Base-by-base conservation (phyloP, 1,140 invertebrate species). In the Aethina tumida region DNA sequence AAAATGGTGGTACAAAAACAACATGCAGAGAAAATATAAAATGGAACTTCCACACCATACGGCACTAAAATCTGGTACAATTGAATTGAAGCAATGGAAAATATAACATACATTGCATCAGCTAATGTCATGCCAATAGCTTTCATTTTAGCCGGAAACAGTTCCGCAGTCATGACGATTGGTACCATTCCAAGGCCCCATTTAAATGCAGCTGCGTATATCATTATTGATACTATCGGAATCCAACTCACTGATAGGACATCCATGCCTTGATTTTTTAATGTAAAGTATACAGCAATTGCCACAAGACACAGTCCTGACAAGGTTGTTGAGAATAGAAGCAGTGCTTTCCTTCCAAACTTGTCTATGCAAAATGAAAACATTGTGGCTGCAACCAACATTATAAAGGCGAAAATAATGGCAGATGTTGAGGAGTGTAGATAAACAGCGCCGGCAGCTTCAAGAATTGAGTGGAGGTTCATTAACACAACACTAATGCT, bases 101-200 rank as follows among this genome's bases (percentile, higher is more conserved):
- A 47, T n/a, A 50, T 14, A 6, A 55, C 45, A 26, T 54, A 56
- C 20, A 49, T 45, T 3, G 39, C 40, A 36, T 58, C 55, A 0
- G 47, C 41, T 18, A 45, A 28, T 4, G 52, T 49, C 51, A 57
- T 55, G 2, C 51, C 55, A 27, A 50, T 45, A 8, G 55, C 72
- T 51, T 75, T 69, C 2, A 73, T 71, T 48, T 70, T 68, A 3
- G 67, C 65, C 12, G 79, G 72, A 36, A 79, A 77, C 14, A 79
- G 62, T 60, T 81, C 74, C n/a, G 63, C 69, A 51, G 79, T 73
- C 44, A 84, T 65, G 4, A 83, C 66, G 68, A 79, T 81, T 0
- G 81, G 80, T 26, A 84, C 74, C 3, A 81, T 29, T 21, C 50
- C 50, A 3, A 52, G 16, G 16, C 50, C 50, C 8, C 35, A 17